Conservation (phyloP, 2,888 invertebrate species). For the Drosophila pseudotalamancana region DNA sequence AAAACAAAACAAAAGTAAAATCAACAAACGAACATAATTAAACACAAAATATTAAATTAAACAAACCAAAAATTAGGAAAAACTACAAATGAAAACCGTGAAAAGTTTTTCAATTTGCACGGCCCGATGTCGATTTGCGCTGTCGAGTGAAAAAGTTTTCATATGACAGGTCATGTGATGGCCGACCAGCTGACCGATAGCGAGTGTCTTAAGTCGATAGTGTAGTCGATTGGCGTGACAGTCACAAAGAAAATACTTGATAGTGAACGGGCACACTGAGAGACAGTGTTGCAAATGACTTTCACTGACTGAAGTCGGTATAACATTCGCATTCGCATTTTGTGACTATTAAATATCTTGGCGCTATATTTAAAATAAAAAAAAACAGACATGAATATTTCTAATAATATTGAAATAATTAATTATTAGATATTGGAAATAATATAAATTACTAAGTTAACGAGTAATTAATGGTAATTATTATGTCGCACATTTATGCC, state of each 20-base stretch:
- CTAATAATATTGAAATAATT: too few relatives aligned
- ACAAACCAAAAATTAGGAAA: constrained; percentile 72
- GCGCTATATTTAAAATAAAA: neutral
- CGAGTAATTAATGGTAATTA: too few relatives aligned
- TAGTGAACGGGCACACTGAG: neutral
- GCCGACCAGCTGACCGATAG: constrained; percentile 52
- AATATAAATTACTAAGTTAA: too few relatives aligned
- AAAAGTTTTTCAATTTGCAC: constrained; percentile 64
- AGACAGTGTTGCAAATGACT: neutral
- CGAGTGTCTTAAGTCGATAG: constrained; percentile 27
- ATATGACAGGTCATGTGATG: constrained; percentile 84
- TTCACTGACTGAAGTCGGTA: too few relatives aligned
- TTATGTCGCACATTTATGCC: neutral
- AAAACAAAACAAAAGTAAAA: constrained; percentile 54
- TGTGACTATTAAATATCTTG: too few relatives aligned
- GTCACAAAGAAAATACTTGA: constrained; percentile 1
- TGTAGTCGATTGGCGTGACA: constrained; percentile 6
- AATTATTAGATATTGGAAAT: too few relatives aligned
- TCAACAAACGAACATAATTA: constrained; percentile 35
- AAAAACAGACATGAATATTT: too few relatives aligned
- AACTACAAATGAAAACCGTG: constrained; percentile 72
- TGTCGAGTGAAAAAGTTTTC: constrained; percentile 81
- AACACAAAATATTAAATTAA: constrained; percentile 41
- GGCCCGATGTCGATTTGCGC: constrained; percentile 66
- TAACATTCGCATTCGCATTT: too few relatives aligned